A percentile compares a stretch with the other conserved stretches of the same genome.
phyloP scores from a whole-genome alignment of 2,113 vertebrate genomes.

The Syngnathus typhle region DNA sequence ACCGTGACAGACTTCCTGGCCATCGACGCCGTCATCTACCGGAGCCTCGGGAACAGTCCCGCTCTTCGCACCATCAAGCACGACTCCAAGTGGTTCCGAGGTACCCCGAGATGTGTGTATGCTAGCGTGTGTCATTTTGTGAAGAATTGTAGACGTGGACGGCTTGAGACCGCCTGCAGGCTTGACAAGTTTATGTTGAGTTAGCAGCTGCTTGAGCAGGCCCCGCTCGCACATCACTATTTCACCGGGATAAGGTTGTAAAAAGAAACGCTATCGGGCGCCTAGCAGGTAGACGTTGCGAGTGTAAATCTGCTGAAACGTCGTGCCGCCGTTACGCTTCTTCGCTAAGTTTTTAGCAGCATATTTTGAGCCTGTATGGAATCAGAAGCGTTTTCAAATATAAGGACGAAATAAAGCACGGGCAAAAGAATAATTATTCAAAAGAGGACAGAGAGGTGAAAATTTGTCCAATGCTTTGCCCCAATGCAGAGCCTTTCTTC shows the following conservation, averaged over 20 bases:
- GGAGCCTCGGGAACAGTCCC: slow-evolving; percentile 85
- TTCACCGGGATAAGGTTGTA: neutral
- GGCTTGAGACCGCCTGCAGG: neutral
- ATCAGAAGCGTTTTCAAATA: neutral
- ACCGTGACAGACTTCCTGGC: slow-evolving; percentile 95
- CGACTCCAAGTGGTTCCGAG: slow-evolving; percentile 97
- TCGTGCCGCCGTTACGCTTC: slow-evolving; percentile 39
- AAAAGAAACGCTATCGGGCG: neutral
- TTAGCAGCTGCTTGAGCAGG: neutral
- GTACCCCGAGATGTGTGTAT: slow-evolving; percentile 56
- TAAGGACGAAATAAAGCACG: neutral
- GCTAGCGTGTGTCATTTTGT: neutral
- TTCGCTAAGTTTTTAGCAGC: slow-evolving; percentile 4
- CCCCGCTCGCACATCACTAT: neutral
- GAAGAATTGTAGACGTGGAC: neutral
- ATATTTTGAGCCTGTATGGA: no score
- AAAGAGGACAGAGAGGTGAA: neutral
- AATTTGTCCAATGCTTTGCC: neutral
- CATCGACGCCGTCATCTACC: slow-evolving; percentile 94
- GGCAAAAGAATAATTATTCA: no score
- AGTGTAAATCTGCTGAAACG: slow-evolving; percentile 27
- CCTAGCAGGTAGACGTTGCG: neutral
- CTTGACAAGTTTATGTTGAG: slow-evolving; percentile 4
- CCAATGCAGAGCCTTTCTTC: slow-evolving; percentile 82
- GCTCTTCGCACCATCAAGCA: slow-evolving; percentile 93